phyloP scores from a whole-genome alignment of 2,888 invertebrate species.

The Drosophila leonis region DNA sequence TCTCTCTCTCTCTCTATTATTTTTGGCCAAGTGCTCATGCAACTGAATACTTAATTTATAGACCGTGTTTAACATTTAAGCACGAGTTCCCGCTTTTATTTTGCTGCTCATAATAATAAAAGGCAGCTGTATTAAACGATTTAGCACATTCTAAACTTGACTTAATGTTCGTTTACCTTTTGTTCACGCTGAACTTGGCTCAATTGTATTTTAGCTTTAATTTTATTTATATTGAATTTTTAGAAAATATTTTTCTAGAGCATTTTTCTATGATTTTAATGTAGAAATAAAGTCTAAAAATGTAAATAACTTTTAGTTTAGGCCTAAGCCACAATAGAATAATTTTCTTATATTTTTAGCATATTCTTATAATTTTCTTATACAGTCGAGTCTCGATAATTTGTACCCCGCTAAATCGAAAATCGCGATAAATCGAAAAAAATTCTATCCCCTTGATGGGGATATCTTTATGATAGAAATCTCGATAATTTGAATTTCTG shows the following conservation, averaged over 20 bases:
- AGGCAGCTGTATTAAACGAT: conserved; percentile 27
- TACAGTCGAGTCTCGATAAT: no score
- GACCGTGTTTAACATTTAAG: conserved; percentile 27
- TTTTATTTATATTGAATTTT: not conserved
- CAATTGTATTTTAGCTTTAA: not conserved
- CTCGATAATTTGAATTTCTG: no score
- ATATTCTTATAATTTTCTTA: no score
- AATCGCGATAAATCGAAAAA: no score
- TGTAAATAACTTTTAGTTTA: no score
- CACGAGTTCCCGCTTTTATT: conserved; percentile 15
- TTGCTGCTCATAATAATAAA: conserved; percentile 5
- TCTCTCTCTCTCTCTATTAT: not conserved
- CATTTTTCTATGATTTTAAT: not conserved
- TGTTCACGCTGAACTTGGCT: not conserved
- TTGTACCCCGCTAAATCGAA: no score
- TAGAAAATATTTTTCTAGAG: not conserved
- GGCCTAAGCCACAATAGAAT: no score
- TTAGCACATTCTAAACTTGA: conserved; percentile 25
- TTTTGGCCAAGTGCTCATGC: conserved; percentile 27
- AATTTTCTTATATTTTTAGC: no score
- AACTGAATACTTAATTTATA: conserved; percentile 60
- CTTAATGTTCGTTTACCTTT: not conserved
- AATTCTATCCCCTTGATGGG: no score
- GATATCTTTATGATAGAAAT: no score
- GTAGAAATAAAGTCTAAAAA: not conserved